Evolutionary conservation across 1,140 invertebrate species (phyloP), one percentile per base, ranked within the genome.

Genomic region (Xylocopa sonorina): DNA sequence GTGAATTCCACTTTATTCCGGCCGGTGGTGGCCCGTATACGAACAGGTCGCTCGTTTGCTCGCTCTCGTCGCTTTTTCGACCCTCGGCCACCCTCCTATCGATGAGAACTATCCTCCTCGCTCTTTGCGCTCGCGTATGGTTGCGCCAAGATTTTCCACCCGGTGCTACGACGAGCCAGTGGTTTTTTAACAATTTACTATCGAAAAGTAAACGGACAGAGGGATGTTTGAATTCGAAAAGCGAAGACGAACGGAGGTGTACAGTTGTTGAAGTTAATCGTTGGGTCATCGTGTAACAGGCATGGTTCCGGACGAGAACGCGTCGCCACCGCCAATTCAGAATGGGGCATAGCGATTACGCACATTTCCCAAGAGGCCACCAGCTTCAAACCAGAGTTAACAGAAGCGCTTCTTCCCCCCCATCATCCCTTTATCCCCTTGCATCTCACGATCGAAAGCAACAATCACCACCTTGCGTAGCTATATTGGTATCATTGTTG

Each of bases 1-100:
- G 89, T 90, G 88, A 91, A 91, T 89, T 91, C 87, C 85, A 87
- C 90, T 91, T 91, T 91, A 91, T 91, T 91, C 88, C 83, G 78
- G 51, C 32, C 80, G 60, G 57, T 81, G 60, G 57, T 81, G 60
- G 66, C 73, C 79, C 83, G 83, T 86, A 83, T 78, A 75, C 80
- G 87, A 76, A 80, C 75, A 72, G 67, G 64, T 66, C 77, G 76
- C 71, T 84, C 71, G 66, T 48, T 81, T 53, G 55, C 83, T 78
- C 68, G 32, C n/a, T 51, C 68, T 77, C 67, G 72, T 68, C 57
- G 66, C 73, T 67, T 64, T 66, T 72, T 67, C 64, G 60, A 60
- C 63, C 67, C 29, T 75, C 62, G 72, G 7, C 38, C 43, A 51
- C 51, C 57, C 34, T 24, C 57, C 48, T 64, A 63, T 64, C 72